Evolutionary conservation across 2,113 vertebrate genomes (phyloP).

Genomic region (Dunckerocampus dactyliophorus): DNA sequence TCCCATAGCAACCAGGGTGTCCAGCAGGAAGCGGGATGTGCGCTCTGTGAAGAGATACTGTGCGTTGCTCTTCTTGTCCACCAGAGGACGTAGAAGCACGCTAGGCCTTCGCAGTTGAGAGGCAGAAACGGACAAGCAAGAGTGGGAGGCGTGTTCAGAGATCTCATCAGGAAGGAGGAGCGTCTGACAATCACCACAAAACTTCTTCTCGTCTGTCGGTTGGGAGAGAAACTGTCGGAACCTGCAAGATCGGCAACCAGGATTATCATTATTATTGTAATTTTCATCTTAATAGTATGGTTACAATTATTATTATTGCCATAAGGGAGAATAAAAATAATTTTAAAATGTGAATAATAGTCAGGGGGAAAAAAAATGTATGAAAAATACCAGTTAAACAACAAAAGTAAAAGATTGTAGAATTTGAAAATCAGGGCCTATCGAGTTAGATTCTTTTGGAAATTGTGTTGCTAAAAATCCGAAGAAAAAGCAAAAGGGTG

Average conservation of each 20-base stretch:
- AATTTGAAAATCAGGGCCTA: no score
- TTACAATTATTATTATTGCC: no score
- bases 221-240: slow-evolving; percentile 76
- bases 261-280: no score
- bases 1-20: slow-evolving; percentile 75
- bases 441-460: no score
- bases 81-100: slow-evolving; percentile 78
- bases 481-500: no score
- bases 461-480: no score
- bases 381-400: no score
- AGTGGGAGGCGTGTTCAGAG: slow-evolving; percentile 70
- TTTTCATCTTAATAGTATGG: no score
- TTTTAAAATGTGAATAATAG: no score
- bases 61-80: slow-evolving; percentile 93
- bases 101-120: slow-evolving; percentile 80
- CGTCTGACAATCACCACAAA: slow-evolving; percentile 85
- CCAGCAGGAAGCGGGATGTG: slow-evolving; percentile 83
- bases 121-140: slow-evolving; percentile 55
- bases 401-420: no score
- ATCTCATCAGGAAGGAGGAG: slow-evolving; percentile 77
- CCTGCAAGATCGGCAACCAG: slow-evolving; percentile 59
- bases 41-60: slow-evolving; percentile 91
- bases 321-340: no score
- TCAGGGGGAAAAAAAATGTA: no score
- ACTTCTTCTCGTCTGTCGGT: slow-evolving; percentile 73